Base-by-base conservation (phyloP, 1,140 invertebrate species). In the Andrena cerasifolii region DNA sequence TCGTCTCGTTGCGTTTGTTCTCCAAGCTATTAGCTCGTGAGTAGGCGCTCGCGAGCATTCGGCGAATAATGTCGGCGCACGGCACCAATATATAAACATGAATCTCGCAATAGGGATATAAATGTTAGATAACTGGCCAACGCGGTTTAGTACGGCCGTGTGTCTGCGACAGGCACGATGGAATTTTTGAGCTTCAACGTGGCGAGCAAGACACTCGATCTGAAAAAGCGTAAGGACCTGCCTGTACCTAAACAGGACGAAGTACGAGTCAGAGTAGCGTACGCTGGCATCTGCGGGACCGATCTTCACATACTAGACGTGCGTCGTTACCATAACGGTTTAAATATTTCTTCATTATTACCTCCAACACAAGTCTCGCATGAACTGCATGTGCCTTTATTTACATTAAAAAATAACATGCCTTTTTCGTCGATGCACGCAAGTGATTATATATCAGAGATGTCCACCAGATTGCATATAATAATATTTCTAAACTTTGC, bases 301-400 rank as follows among this genome's bases (percentile, higher is more conserved):
- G 97, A 97, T 92, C 93, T 97, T 1, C 96, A 97, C 85, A 96
- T 97, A 84, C 92, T 95, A 7, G 93, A 94, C 87, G 95, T 95
- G 92, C 89, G 86, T 76, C 61, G 26, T 3, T 6, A 16, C 0
- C 4, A 36, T 21, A 59, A 36, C 56, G 5, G 18, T 47, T 28
- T 43, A 43, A n/a, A n/a, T 40, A 28, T 68, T 54, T 16, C 6
- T 53, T 40, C 31, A 7, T 26, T 18, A 51, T 24, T 10, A 18
- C 5, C 3, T n/a, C n/a, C n/a, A n/a, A n/a, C n/a, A n/a, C n/a
- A n/a, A n/a, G n/a, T n/a, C n/a, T n/a, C n/a, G n/a, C n/a, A n/a
- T n/a, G n/a, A n/a, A n/a, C n/a, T n/a, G n/a, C n/a, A n/a, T n/a
- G n/a, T n/a, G n/a, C n/a, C n/a, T n/a, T n/a, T n/a, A n/a, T n/a